Evolutionary conservation across 1,140 invertebrate species (phyloP).

Genomic region (Periplaneta americana): DNA sequence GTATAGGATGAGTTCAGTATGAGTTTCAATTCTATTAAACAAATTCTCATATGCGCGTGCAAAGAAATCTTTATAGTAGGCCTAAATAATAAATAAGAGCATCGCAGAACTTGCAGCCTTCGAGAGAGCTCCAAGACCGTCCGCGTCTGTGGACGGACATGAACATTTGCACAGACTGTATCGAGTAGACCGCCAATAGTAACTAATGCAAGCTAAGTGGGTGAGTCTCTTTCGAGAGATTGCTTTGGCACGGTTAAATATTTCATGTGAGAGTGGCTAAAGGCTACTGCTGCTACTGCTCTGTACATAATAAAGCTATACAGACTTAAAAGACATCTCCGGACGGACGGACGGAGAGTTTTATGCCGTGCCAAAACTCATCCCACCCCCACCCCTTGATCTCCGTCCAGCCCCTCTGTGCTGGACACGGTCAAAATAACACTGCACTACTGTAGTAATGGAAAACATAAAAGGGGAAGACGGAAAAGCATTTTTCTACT

Average conservation of each 20-base stretch:
- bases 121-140: background rate
- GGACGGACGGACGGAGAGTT: background rate
- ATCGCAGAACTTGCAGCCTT: too few species aligned
- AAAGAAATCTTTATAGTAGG: too few species aligned
- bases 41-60: too few species aligned
- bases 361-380: background rate
- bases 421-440: background rate
- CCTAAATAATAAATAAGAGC: too few species aligned
- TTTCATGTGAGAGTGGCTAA: slow-evolving; percentile 9
- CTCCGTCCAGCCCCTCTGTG: background rate
- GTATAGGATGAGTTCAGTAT: too few species aligned
- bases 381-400: background rate
- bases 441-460: background rate
- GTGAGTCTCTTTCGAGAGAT: slow-evolving; percentile 14
- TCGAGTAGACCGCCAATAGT: slow-evolving; percentile 10
- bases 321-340: slow-evolving; percentile 2
- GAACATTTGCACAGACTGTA: background rate
- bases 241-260: slow-evolving; percentile 13
- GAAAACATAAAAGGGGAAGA: background rate
- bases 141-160: background rate
- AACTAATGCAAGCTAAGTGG: slow-evolving; percentile 17
- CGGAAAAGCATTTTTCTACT: background rate
- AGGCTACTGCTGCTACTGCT: background rate
- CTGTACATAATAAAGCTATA: slow-evolving; percentile 5
- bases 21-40: too few species aligned